Evolutionary conservation across 2,113 vertebrate genomes (phyloP).

Genomic region (Scomber scombrus): DNA sequence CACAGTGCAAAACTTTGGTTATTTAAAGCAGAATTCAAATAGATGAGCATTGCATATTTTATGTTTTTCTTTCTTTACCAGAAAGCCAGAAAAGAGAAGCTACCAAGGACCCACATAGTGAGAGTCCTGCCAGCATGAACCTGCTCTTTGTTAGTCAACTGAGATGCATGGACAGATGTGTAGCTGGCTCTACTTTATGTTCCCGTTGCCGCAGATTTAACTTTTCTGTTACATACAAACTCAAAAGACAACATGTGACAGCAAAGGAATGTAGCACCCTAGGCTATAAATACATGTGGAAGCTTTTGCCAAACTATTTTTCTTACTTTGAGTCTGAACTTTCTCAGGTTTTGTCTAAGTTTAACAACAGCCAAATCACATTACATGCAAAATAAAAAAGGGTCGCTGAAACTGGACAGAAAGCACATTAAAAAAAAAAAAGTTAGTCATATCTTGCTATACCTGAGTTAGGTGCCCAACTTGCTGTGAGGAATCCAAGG

Average conservation of each 20-base stretch:
- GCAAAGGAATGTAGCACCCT: conserved; percentile 46
- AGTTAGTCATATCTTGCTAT: conserved; percentile 48
- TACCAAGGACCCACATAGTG: conserved; percentile 32
- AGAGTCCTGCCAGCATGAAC: conserved; percentile 37
- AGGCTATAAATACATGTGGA: conserved; percentile 38
- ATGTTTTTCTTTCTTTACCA: conserved; percentile 17
- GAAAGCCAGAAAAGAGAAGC: conserved; percentile 6
- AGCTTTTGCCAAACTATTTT: conserved; percentile 8
- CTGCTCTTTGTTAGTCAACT: conserved; percentile 62
- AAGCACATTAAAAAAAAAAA: neutral
- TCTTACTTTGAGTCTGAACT: conserved; percentile 13
- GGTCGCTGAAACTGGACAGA: neutral
- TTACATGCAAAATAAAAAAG: neutral
- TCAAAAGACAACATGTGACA: conserved; percentile 38
- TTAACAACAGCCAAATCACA: conserved; percentile 10
- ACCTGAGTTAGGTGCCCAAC: conserved; percentile 85
- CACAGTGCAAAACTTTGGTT: conserved; percentile 9
- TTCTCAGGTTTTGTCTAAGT: conserved; percentile 3
- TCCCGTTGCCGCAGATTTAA: conserved; percentile 16
- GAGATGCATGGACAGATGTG: conserved; percentile 30
- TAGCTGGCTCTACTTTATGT: conserved; percentile 48
- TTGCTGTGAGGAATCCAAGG: conserved; percentile 85
- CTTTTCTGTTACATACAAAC: conserved; percentile 22
- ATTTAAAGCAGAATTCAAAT: conserved; percentile 49
- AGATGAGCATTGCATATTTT: conserved; percentile 21